Evolutionary conservation across 2,888 invertebrate genomes (phyloP).

Genomic region (Heliconius erato): DNA sequence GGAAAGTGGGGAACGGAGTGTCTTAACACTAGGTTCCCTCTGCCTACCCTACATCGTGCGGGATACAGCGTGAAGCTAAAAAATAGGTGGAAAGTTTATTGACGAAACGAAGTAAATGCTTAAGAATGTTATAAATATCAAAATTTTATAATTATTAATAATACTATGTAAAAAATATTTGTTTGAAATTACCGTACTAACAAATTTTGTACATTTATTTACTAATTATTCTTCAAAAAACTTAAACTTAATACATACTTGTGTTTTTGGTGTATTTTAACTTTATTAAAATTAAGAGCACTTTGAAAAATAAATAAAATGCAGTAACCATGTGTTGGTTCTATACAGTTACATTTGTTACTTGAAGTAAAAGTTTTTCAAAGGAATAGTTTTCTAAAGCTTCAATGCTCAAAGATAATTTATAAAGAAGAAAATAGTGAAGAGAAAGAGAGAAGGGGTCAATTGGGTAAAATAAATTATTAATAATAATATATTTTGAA

Average conservation of each 20-base stretch:
- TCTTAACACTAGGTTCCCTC: too few species aligned
- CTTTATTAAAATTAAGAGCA: neutral
- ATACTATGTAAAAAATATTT: neutral
- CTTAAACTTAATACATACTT: neutral
- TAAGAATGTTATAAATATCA: neutral
- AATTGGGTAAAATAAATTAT: too few species aligned
- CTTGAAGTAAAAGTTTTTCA: neutral
- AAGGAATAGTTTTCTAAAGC: neutral
- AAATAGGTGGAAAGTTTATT: too few species aligned
- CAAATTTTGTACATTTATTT: neutral
- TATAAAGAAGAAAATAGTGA: neutral
- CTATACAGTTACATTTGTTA: neutral
- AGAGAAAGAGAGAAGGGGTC: neutral
- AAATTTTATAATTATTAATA: neutral
- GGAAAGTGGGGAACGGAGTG: too few species aligned
- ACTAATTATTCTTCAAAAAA: too few species aligned
- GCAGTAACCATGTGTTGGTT: neutral
- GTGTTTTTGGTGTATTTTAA: too few species aligned
- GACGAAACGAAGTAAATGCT: neutral
- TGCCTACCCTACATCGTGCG: too few species aligned
- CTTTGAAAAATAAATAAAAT: neutral
- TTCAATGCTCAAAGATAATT: neutral
- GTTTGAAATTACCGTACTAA: neutral
- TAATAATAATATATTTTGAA: too few species aligned
- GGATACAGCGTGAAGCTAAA: too few species aligned